Evolutionary conservation across 1,140 invertebrate genomes (phyloP).

Genomic region (Lasioglossum baleicum): DNA sequence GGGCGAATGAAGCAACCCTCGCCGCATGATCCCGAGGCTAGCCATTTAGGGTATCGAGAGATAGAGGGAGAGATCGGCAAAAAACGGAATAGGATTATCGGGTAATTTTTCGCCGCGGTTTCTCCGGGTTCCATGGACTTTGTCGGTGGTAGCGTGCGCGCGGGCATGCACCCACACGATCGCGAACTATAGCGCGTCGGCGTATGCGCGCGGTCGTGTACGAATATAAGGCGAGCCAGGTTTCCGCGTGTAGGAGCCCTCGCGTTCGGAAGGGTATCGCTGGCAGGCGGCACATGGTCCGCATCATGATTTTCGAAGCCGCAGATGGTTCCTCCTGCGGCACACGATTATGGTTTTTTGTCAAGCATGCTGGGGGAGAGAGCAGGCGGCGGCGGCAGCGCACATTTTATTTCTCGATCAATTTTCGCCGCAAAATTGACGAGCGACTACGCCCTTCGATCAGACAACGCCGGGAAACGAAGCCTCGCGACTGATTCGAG

Average conservation of each 20-base stretch:
- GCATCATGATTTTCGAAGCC: conserved; percentile 68
- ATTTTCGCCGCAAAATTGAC: conserved; percentile 58
- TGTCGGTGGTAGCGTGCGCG: neutral
- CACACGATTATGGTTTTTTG: conserved; percentile 70
- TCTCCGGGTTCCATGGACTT: neutral
- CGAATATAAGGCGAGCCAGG: conserved; percentile 17
- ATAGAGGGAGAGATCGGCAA: neutral
- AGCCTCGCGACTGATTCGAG: neutral
- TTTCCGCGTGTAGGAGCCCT: conserved; percentile 34
- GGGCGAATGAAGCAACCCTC: neutral
- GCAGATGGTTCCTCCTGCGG: conserved; percentile 71
- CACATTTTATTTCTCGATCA: conserved; percentile 56
- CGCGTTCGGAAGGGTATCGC: conserved; percentile 55
- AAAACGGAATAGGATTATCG: conserved; percentile 32
- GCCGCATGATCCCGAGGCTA: neutral
- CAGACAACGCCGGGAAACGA: conserved; percentile 1
- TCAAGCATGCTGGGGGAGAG: conserved; percentile 49
- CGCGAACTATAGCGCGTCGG: too few species aligned
- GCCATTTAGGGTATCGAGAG: neutral
- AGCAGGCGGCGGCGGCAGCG: conserved; percentile 66
- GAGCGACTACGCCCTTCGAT: neutral
- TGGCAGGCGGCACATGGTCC: conserved; percentile 67
- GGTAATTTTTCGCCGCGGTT: conserved; percentile 35
- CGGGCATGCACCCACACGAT: too few species aligned
- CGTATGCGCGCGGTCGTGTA: neutral